A percentile compares a stretch with the other conserved stretches of the same genome.
Conservation (phyloP, 2,797 vertebrate genomes). For the Podarcis lilfordi region DNA sequence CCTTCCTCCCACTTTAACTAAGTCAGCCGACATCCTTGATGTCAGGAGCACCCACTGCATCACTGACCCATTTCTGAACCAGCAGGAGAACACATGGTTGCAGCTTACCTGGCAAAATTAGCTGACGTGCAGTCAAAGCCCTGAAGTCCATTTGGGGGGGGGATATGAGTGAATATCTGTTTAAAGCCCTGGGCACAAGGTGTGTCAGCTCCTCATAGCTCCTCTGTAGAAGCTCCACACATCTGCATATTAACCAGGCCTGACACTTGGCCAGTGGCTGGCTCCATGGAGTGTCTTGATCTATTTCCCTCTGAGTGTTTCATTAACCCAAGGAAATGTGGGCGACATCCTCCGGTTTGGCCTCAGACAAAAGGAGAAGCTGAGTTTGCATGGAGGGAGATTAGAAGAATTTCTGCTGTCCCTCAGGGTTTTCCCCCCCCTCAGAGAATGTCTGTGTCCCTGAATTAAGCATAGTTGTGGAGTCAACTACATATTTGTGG, state of each 20-base stretch:
- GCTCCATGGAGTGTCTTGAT: not conserved
- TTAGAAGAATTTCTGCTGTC: not conserved
- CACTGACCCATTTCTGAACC: slow-evolving; percentile 21
- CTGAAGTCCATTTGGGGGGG: not conserved
- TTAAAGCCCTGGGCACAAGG: not conserved
- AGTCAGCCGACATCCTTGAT: not conserved
- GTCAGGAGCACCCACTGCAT: not conserved
- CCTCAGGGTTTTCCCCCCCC: too few relatives aligned
- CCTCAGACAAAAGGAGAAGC: not conserved
- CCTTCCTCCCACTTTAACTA: not conserved
- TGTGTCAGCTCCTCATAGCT: not conserved
- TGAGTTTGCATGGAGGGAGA: not conserved
- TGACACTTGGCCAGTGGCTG: not conserved
- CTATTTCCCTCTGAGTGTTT: not conserved
- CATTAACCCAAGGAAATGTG: not conserved
- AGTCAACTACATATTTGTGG: not conserved
- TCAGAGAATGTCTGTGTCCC: not conserved
- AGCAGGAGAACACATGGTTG: slow-evolving; percentile 23
- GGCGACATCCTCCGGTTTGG: not conserved
- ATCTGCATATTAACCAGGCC: slow-evolving; percentile 16
- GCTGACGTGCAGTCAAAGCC: not conserved
- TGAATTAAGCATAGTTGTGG: not conserved
- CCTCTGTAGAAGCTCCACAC: not conserved
- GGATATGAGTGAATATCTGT: not conserved
- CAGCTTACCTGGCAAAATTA: slow-evolving; percentile 9